Percentiles rank a stretch among this genome's conserved stretches.
Conservation (phyloP, 1,140 invertebrate genomes). For the Arion vulgaris region DNA sequence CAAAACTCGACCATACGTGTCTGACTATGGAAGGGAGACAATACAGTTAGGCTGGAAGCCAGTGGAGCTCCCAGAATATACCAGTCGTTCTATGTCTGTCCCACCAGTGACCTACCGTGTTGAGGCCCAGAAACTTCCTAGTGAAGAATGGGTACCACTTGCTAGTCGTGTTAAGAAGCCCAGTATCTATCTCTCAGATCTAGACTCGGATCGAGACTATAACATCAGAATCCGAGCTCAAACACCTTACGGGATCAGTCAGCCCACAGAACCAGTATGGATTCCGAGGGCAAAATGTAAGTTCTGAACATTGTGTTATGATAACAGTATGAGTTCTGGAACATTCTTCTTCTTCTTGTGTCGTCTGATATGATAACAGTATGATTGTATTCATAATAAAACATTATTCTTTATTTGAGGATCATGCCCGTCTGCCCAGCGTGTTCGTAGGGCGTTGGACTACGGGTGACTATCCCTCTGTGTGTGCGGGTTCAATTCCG, state of each 20-base stretch:
- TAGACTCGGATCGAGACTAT: slow-evolving; percentile 61
- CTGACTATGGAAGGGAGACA: slow-evolving; percentile 64
- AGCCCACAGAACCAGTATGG: slow-evolving; percentile 63
- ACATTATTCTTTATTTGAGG: no score
- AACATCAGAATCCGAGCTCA: slow-evolving; percentile 66
- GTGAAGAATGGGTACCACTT: slow-evolving; percentile 63
- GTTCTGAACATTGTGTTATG: background rate
- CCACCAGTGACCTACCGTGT: slow-evolving; percentile 62
- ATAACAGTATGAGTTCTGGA: no score
- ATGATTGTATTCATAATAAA: no score
- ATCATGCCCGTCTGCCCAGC: no score
- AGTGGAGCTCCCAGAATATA: slow-evolving; percentile 40
- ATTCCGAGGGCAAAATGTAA: slow-evolving; percentile 64
- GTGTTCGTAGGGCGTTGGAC: no score
- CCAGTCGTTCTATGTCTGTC: slow-evolving; percentile 37
- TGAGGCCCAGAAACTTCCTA: slow-evolving; percentile 63
- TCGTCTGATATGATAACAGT: no score
- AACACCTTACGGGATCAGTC: slow-evolving; percentile 65
- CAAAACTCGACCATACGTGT: slow-evolving; percentile 57
- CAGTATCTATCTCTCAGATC: slow-evolving; percentile 59
- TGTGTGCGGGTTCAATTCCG: no score
- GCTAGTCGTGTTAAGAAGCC: slow-evolving; percentile 56
- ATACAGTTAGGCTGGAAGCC: slow-evolving; percentile 65
- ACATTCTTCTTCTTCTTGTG: no score
- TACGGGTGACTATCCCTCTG: no score